A percentile compares a stretch with the other conserved stretches of the same genome.
Evolutionary conservation across 1,140 invertebrate genomes (phyloP).

Genomic region (Euura saliciscinereae): DNA sequence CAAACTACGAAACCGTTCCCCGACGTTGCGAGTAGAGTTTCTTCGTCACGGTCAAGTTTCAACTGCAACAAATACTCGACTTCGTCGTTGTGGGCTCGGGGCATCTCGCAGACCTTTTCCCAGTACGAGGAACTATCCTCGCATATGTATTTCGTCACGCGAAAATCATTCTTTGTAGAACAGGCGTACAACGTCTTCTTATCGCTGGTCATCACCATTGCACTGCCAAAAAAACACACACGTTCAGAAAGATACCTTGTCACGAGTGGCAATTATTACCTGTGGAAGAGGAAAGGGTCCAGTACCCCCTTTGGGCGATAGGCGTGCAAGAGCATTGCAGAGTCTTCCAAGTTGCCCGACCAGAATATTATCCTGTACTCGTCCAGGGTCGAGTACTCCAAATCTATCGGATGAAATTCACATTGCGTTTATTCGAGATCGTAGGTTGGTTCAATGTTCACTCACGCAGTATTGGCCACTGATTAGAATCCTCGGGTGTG

Average conservation of each 20-base stretch:
- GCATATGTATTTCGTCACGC: conserved; percentile 62
- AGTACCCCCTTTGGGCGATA: conserved; percentile 62
- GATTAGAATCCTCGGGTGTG: conserved; percentile 64
- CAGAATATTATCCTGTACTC: conserved; percentile 78
- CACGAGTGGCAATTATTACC: conserved; percentile 56
- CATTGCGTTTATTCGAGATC: not conserved
- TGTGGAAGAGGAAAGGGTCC: conserved; percentile 76
- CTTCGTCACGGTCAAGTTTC: conserved; percentile 81
- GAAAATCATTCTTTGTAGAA: conserved; percentile 62
- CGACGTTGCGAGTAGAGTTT: conserved; percentile 81
- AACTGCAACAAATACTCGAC: conserved; percentile 81
- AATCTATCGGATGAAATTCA: conserved; percentile 55
- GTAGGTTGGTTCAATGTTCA: not conserved
- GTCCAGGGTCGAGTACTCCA: conserved; percentile 76
- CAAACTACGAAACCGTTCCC: conserved; percentile 83
- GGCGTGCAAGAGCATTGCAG: conserved; percentile 70
- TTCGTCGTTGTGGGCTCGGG: conserved; percentile 70
- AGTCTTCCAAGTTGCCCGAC: conserved; percentile 79
- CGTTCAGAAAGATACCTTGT: too few species aligned
- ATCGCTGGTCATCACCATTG: conserved; percentile 67
- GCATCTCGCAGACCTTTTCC: conserved; percentile 65
- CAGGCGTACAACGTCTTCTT: conserved; percentile 68
- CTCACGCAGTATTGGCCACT: conserved; percentile 77
- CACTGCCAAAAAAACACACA: conserved; percentile 56
- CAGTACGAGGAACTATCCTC: conserved; percentile 64